Conservation (phyloP, 2,888 invertebrate species). For the Coleophora flavipennella region DNA sequence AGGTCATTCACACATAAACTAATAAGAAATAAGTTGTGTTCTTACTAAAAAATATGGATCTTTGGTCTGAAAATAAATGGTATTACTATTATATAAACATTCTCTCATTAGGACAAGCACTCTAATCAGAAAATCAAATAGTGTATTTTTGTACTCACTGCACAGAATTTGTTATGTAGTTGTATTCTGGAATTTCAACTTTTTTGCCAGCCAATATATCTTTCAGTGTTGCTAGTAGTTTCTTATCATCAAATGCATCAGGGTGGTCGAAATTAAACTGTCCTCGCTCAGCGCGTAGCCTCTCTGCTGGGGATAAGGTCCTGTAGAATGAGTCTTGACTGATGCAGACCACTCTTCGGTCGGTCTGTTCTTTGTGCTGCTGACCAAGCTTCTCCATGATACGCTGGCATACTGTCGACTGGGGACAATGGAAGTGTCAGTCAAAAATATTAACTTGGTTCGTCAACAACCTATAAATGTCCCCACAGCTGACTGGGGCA, state of each 20-base stretch:
- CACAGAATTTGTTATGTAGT: slow-evolving; percentile 88
- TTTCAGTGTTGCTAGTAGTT: slow-evolving; percentile 84
- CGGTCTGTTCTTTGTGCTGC: slow-evolving; percentile 89
- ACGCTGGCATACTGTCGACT: slow-evolving; percentile 98
- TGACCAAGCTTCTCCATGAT: slow-evolving; percentile 98
- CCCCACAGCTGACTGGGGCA: too few species aligned
- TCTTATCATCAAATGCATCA: slow-evolving; percentile 93
- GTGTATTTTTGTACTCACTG: slow-evolving; percentile 71
- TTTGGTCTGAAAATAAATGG: too few species aligned
- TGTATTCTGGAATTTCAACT: slow-evolving; percentile 94
- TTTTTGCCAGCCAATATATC: slow-evolving; percentile 89
- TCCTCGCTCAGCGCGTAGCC: slow-evolving; percentile 87
- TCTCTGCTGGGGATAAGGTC: slow-evolving; percentile 85
- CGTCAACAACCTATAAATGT: too few species aligned
- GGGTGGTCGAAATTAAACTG: slow-evolving; percentile 99
- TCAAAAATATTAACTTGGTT: too few species aligned
- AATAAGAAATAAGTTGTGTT: too few species aligned
- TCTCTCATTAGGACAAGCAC: too few species aligned
- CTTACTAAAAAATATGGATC: too few species aligned
- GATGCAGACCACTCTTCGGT: slow-evolving; percentile 93
- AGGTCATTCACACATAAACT: too few species aligned
- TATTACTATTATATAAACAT: too few species aligned
- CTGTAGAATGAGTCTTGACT: slow-evolving; percentile 98
- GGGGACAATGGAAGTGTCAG: too few species aligned
- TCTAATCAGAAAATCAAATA: not conserved